These are phyloP conservation scores for Cistogaster globosa DNA, from an alignment of 2,888 invertebrate genomes.

Conservation along the genomic window DNA sequence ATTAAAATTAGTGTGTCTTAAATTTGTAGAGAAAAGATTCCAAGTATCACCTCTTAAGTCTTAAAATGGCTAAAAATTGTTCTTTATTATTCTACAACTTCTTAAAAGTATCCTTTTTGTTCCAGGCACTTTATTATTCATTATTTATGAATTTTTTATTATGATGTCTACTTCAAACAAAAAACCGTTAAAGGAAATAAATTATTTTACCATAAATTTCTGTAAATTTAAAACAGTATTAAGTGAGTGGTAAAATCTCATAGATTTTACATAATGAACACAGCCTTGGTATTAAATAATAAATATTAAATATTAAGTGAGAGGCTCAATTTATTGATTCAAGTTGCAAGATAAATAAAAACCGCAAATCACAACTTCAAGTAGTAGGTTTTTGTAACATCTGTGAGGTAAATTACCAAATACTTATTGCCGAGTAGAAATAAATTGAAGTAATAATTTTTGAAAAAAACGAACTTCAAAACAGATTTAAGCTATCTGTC, in stretches of 20 bases:
- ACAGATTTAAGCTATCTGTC: too few relatives aligned
- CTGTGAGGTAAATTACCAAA: constrained; percentile 7
- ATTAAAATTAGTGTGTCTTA: too few relatives aligned
- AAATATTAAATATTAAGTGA: neutral
- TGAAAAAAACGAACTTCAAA: too few relatives aligned
- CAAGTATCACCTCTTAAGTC: too few relatives aligned
- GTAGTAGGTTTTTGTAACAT: neutral
- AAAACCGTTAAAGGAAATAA: constrained; percentile 16
- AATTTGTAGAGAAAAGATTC: too few relatives aligned
- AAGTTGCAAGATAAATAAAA: neutral
- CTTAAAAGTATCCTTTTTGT: neutral
- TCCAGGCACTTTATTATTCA: neutral
- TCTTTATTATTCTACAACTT: neutral
- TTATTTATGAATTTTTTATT: neutral
- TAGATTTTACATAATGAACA: neutral
- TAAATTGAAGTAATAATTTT: too few relatives aligned
- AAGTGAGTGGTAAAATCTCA: neutral
- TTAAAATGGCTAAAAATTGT: too few relatives aligned
- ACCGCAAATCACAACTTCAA: constrained; percentile 1
- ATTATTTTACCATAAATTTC: constrained; percentile 29
- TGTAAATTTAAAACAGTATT: constrained; percentile 28
- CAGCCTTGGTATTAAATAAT: neutral
- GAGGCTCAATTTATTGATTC: too few relatives aligned
- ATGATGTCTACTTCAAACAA: neutral
- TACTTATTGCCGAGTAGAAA: neutral